Conservation (phyloP, 2,888 invertebrate genomes). For the Ditula angustiorana region DNA sequence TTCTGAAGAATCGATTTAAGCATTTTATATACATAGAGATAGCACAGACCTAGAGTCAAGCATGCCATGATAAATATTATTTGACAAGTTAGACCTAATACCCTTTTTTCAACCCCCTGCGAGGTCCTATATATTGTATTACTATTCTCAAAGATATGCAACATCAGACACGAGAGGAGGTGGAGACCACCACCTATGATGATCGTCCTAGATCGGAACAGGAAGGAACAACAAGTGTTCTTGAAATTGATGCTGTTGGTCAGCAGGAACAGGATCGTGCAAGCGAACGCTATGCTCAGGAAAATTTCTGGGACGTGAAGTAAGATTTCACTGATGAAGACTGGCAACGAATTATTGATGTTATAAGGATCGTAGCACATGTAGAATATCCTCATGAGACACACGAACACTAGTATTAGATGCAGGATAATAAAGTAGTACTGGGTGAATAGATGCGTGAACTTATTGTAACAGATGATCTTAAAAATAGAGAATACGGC, state of each 20-base stretch:
- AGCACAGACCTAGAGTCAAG: constrained; percentile 92
- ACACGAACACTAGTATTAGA: constrained; percentile 92
- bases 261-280: constrained; percentile 93
- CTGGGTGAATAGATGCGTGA: constrained; percentile 94
- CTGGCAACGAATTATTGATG: constrained; percentile 91
- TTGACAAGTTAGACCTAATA: constrained; percentile 92
- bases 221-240: constrained; percentile 88
- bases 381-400: constrained; percentile 93
- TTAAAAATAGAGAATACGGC: constrained; percentile 94
- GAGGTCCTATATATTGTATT: constrained; percentile 77
- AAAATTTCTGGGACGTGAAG: constrained; percentile 95
- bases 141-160: constrained; percentile 91
- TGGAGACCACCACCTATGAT: constrained; percentile 92
- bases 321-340: constrained; percentile 92
- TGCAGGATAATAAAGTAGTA: constrained; percentile 95
- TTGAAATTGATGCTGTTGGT: constrained; percentile 92
- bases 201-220: constrained; percentile 92
- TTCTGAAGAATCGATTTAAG: constrained; percentile 90
- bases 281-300: constrained; percentile 94
- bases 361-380: constrained; percentile 97
- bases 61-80: constrained; percentile 95
- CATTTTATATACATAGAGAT: constrained; percentile 93
- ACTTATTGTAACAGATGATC: constrained; percentile 93
- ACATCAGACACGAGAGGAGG: constrained; percentile 91
- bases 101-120: constrained; percentile 82